Evolutionary conservation across 2,797 vertebrate genomes (phyloP).

Genomic region (Neosalanx taihuensis): DNA sequence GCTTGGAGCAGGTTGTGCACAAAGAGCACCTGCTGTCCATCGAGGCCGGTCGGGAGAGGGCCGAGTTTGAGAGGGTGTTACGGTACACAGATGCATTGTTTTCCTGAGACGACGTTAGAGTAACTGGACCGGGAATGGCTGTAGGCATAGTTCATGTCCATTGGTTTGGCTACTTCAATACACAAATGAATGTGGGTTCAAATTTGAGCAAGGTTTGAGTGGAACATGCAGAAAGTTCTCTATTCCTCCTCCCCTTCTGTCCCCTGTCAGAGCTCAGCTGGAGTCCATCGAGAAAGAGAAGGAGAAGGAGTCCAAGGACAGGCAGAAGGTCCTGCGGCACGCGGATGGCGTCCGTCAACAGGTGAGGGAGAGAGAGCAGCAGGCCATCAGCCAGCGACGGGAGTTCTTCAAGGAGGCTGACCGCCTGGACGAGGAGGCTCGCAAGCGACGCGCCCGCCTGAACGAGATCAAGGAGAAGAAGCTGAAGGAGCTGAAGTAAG

Average conservation of each 20-base stretch:
- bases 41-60: conserved; percentile 78
- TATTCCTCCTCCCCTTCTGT: accelerated
- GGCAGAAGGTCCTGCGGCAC: conserved; percentile 46
- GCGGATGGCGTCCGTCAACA: conserved; percentile 74
- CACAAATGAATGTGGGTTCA: background rate
- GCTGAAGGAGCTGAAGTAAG: conserved; percentile 84
- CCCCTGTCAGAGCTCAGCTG: conserved; percentile 69
- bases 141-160: background rate
- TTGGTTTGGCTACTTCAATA: background rate
- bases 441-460: conserved; percentile 66
- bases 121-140: background rate
- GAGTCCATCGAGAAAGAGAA: conserved; percentile 71
- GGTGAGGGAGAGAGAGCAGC: conserved; percentile 74
- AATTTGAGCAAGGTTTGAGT: background rate
- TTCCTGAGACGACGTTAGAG: background rate
- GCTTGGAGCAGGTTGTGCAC: conserved; percentile 75
- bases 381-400: conserved; percentile 56
- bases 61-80: conserved; percentile 81
- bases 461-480: conserved; percentile 79
- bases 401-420: conserved; percentile 73
- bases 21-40: conserved; percentile 77
- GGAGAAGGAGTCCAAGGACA: conserved; percentile 62
- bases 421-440: conserved; percentile 70
- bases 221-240: background rate
- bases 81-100: background rate